Percentiles rank a stretch among this genome's conserved stretches.
These are phyloP conservation scores for Liasis olivaceus DNA, from an alignment of 2,797 vertebrate species.

Conservation along the genomic window DNA sequence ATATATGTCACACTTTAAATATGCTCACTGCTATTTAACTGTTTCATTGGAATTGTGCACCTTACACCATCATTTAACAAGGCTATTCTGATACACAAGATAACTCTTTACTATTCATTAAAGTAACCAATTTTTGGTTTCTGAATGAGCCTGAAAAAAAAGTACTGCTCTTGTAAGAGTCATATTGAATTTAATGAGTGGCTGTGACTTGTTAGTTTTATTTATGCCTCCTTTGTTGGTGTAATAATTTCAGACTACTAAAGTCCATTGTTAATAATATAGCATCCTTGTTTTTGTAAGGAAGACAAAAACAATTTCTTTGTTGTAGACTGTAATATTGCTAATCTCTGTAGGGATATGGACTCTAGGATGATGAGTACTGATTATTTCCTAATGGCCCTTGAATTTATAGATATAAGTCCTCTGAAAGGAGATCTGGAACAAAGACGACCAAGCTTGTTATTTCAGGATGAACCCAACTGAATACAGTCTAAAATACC, in stretches of 20 bases:
- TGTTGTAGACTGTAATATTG: neutral
- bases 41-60: neutral
- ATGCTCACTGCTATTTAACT: conserved; percentile 8
- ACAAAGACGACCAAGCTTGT: neutral
- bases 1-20: conserved; percentile 9
- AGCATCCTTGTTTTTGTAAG: neutral
- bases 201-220: neutral
- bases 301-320: neutral
- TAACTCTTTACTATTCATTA: neutral
- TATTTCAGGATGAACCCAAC: neutral
- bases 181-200: neutral
- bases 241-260: neutral
- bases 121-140: neutral
- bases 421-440: neutral
- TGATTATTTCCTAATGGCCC: neutral
- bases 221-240: neutral
- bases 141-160: neutral
- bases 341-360: neutral
- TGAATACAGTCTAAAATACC: neutral
- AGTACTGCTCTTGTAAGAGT: neutral
- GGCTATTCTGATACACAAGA: neutral
- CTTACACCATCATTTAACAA: neutral
- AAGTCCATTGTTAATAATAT: neutral
- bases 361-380: neutral
- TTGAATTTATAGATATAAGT: neutral